These are phyloP conservation scores for Pseudomyrmex cubaensis DNA, from an alignment of 1,140 invertebrate species.

Conservation along the genomic window DNA sequence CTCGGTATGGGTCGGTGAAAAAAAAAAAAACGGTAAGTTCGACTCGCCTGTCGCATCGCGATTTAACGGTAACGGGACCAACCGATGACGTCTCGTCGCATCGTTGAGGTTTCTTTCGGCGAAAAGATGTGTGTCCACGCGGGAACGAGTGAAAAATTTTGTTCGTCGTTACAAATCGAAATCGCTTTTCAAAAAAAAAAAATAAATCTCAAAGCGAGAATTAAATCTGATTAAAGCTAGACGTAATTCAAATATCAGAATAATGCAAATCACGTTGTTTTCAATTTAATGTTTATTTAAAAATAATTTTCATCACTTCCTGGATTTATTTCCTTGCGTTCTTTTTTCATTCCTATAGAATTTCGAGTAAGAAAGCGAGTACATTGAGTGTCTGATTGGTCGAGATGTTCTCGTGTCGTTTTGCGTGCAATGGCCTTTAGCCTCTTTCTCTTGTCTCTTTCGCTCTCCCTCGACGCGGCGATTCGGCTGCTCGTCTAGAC, in stretches of 20 bases:
- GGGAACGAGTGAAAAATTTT: not conserved
- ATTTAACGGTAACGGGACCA: slow-evolving; percentile 49
- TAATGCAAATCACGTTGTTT: not conserved
- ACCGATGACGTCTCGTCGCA: not conserved
- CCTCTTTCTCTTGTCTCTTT: not conserved
- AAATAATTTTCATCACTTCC: not conserved
- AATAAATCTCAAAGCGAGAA: not conserved
- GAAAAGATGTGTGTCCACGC: not conserved
- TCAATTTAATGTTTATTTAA: not conserved
- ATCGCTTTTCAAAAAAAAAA: not conserved
- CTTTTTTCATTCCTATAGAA: not conserved
- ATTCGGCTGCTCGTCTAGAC: slow-evolving; percentile 19
- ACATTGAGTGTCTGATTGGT: not conserved
- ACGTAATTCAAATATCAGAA: not conserved
- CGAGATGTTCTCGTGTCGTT: not conserved
- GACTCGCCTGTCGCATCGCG: not conserved
- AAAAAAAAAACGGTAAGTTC: slow-evolving; percentile 44
- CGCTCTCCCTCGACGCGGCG: not conserved
- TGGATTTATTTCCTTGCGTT: not conserved
- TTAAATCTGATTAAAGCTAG: not conserved
- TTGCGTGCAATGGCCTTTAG: slow-evolving; percentile 8
- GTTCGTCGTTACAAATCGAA: not conserved
- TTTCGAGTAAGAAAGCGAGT: not conserved
- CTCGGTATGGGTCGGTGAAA: slow-evolving; percentile 24
- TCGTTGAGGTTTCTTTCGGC: not conserved